Evolutionary conservation across 2,797 vertebrate species (phyloP).

Genomic region (Danio aesculapii): DNA sequence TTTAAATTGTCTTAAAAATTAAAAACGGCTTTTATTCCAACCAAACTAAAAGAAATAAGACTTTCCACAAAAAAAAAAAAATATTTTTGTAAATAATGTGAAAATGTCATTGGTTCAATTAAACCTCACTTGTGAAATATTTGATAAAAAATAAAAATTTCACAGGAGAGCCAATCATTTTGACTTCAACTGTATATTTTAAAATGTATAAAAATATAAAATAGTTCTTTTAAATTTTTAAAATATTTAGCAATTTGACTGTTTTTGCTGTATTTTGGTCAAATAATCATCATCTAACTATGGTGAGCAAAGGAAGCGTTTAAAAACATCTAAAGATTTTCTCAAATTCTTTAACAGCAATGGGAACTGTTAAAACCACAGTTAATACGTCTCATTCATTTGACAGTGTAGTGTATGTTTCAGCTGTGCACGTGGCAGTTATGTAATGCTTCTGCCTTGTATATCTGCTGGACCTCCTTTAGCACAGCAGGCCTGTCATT

Average conservation of each 20-base stretch:
- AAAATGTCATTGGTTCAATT: too few relatives aligned
- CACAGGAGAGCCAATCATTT: too few relatives aligned
- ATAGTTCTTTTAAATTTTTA: background rate
- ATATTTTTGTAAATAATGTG: too few relatives aligned
- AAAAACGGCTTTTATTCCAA: too few relatives aligned
- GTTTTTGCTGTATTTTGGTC: background rate
- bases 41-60: too few relatives aligned
- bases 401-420: conserved; percentile 6
- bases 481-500: conserved; percentile 55
- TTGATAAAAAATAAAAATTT: too few relatives aligned
- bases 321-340: background rate
- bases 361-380: background rate
- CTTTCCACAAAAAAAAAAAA: too few relatives aligned
- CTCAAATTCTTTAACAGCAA: background rate
- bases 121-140: too few relatives aligned
- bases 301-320: background rate
- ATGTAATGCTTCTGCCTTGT: conserved; percentile 44
- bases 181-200: background rate
- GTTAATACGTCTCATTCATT: background rate
- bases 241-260: background rate
- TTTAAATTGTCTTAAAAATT: too few relatives aligned
- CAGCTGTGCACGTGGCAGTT: conserved; percentile 73
- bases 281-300: background rate
- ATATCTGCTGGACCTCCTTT: conserved; percentile 32
- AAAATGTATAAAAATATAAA: background rate